A percentile compares a stretch with the other conserved stretches of the same genome.
Conservation (phyloP, 2,797 vertebrate species). For the Parotocinclus haroldoi region DNA sequence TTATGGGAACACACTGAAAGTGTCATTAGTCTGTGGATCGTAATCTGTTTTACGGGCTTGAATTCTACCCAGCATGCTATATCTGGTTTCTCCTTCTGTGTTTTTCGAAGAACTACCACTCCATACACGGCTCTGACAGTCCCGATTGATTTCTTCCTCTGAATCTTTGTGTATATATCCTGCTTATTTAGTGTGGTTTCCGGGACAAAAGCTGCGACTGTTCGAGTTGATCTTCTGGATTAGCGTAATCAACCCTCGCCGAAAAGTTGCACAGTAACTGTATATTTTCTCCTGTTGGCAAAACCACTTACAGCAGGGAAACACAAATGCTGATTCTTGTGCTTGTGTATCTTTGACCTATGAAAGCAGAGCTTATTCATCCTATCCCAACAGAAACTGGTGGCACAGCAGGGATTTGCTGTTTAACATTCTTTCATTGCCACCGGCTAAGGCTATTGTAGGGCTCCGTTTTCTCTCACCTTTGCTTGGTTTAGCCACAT, state of each 20-base stretch:
- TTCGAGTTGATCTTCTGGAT: constrained; percentile 73
- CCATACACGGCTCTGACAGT: background rate
- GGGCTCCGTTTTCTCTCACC: constrained; percentile 44
- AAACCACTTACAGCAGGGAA: constrained; percentile 77
- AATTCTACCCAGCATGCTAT: constrained; percentile 49
- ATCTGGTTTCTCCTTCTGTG: background rate
- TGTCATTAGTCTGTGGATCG: constrained; percentile 52
- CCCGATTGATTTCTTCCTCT: background rate
- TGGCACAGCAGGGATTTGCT: constrained; percentile 61
- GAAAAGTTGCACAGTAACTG: constrained; percentile 60
- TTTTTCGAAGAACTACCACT: constrained; percentile 1
- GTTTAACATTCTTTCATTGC: constrained; percentile 65
- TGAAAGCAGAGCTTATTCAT: constrained; percentile 73
- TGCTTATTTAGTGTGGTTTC: constrained; percentile 21
- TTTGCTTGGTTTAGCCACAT: constrained; percentile 46
- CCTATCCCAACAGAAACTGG: constrained; percentile 64
- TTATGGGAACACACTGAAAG: constrained; percentile 56
- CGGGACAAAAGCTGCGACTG: constrained; percentile 50
- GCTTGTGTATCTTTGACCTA: constrained; percentile 74
- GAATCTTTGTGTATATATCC: background rate
- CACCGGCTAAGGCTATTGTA: constrained; percentile 59
- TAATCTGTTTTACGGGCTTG: constrained; percentile 51
- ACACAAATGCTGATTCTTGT: constrained; percentile 74
- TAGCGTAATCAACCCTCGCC: constrained; percentile 52
- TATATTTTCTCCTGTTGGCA: constrained; percentile 69